Conservation (phyloP, 2,888 invertebrate species). For the Galerucella calmariensis region DNA sequence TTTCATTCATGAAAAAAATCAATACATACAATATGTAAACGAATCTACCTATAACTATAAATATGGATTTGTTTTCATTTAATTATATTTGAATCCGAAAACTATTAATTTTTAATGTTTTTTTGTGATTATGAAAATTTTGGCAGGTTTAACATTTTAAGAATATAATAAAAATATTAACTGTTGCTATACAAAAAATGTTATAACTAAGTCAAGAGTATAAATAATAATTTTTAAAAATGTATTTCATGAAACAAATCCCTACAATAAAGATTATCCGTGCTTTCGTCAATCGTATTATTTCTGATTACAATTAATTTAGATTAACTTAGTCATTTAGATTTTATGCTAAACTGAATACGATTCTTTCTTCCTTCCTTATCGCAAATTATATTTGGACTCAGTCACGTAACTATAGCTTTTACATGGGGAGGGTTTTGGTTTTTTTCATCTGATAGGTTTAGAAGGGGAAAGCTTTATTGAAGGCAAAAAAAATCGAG, state of each 20-base stretch:
- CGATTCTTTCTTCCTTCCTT: too few species aligned
- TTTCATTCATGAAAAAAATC: constrained; percentile 4
- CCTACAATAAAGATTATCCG: constrained; percentile 2
- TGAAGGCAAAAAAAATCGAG: too few species aligned
- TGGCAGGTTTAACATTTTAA: too few species aligned
- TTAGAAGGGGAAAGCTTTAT: too few species aligned
- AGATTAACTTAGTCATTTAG: background rate
- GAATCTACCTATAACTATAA: background rate
- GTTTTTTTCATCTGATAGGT: too few species aligned
- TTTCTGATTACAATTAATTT: background rate
- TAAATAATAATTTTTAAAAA: background rate
- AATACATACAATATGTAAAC: background rate
- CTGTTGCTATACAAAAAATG: background rate
- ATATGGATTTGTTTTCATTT: background rate
- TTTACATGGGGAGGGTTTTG: too few species aligned
- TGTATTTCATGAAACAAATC: background rate
- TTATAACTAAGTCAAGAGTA: background rate
- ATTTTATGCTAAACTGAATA: too few species aligned
- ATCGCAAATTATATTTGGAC: too few species aligned
- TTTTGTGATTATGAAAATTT: background rate
- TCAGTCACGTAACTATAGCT: too few species aligned
- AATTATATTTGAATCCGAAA: background rate
- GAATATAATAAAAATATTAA: background rate
- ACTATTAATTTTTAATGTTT: background rate
- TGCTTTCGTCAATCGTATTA: background rate